Evolutionary conservation across 2,888 invertebrate genomes (phyloP), one percentile per base, ranked within the genome.

Genomic region (Ormyrus rosae): DNA sequence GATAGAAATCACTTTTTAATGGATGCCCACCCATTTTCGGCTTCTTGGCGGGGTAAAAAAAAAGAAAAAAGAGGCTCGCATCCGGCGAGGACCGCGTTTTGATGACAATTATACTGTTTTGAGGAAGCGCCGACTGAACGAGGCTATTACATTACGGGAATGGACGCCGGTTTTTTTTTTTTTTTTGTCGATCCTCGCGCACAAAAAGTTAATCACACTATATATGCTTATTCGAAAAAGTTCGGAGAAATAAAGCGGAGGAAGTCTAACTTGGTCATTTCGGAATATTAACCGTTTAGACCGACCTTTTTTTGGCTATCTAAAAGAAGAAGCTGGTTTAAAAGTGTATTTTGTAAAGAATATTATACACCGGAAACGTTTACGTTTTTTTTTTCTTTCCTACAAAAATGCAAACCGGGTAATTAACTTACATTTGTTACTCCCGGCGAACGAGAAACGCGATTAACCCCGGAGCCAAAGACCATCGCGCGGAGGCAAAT

Each of bases 1-100:
- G 65, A 46, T 84, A 85, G 85, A 90, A 90, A 90, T 90, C 88
- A 85, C 85, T 88, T 90, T 90, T 90, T 90, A 90, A 90, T 89
- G 87, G 85, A 81, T 83, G 84, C 78, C 80, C 82, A 81, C 81
- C 72, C 81, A 64, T 67, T 65, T 72, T 73, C 61, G 34, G 11
- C 9, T 56, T 51, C 53, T 58, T 19, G 7, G 45, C 13, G 56
- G 55, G 34, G 46, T 1, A 9, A 11, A 51, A 70, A 11, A 51
- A 73, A 78, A 61, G 51, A 51, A 78, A 61, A 51, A 64, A 6
- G 34, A 51, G 53, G 50, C 50, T 56, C 65, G 61, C 70, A 81
- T 81, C 81, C 81, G 81, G 81, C 67, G 46, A 56, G 72, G 67
- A 68, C 68, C 53, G 68, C 34, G 46, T 68, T 77, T 48, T 58